Base-by-base conservation (phyloP, 1,140 invertebrate species). In the Cecropterus lyciades region DNA sequence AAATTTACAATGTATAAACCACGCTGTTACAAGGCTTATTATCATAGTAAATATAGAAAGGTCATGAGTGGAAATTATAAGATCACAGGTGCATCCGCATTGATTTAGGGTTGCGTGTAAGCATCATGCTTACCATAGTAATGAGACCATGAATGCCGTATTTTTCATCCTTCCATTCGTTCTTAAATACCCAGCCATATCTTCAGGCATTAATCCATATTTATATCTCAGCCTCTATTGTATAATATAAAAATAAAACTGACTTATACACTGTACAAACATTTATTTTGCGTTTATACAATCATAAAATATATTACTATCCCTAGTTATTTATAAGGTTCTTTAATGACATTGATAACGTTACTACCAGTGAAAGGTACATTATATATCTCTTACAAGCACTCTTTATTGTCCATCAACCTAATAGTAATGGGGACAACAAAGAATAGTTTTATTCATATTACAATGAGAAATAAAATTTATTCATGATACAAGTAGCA, bases 231-330 rank as follows among this genome's bases (percentile, higher is more conserved):
- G 20, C 5, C 5, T 24, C 20, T 3, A 24, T 24, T 24, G 20
- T n/a, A n/a, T n/a, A n/a, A n/a, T 5, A 5, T 46, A 67, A 7
- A 72, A 67, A 42, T 13, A 65, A 45, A 46, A 65, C 20, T n/a
- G 6, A 49, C 3, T 6, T 15, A 11, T 55, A 64, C 33, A 59
- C 69, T 70, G 63, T 70, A 70, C 63, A 66, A 70, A 66, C 68
- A 60, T 70, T 70, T 70, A 70, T 70, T 69, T 60, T 66, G 49
- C 57, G 49, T 27, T 57, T 45, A 48, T 56, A 56, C 52, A 56
- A 20, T 20, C 7, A n/a, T 55, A 55, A 42, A 27, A 43, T 43
- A 55, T 14, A 51, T 27, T 51, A 51, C 10, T 16, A 48, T 48
- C 27, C 17, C 11, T 24, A 42, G 16, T 20, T 56, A 13, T 56